A percentile compares a stretch with the other conserved stretches of the same genome.
Evolutionary conservation across 2,797 vertebrate species (phyloP).

Genomic region (Antrozous pallidus): DNA sequence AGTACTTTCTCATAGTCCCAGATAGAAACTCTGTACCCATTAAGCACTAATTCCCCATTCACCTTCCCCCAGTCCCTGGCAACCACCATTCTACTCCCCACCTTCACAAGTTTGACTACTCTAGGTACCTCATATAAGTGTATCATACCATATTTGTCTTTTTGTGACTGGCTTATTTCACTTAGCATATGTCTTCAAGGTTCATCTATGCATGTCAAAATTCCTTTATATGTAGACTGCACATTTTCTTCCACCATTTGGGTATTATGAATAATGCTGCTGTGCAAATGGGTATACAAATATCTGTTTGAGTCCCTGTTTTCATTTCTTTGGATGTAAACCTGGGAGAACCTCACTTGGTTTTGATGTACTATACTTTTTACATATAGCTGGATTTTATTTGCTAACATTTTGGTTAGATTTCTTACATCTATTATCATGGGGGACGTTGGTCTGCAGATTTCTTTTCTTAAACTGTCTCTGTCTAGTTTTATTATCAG

Average conservation of each 20-base stretch:
- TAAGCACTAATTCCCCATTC: background rate
- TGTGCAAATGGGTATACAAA: background rate
- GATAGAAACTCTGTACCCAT: background rate
- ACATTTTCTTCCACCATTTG: background rate
- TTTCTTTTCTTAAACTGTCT: background rate
- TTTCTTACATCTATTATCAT: background rate
- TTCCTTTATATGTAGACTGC: background rate
- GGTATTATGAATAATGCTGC: background rate
- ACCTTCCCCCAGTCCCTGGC: background rate
- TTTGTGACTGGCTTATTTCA: background rate
- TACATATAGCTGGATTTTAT: background rate
- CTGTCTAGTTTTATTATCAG: background rate
- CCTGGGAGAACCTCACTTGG: background rate
- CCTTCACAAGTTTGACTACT: background rate
- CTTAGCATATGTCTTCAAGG: background rate
- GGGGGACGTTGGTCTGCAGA: background rate
- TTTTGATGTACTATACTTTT: slow-evolving; percentile 2
- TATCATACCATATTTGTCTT: background rate
- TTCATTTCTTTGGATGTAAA: background rate
- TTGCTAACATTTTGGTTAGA: background rate
- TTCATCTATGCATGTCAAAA: background rate
- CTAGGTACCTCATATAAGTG: background rate
- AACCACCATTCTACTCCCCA: background rate
- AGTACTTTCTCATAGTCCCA: background rate
- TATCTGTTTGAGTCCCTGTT: background rate